Base-by-base conservation (phyloP, 2,113 vertebrate species). In the Oceanodroma tethys region DNA sequence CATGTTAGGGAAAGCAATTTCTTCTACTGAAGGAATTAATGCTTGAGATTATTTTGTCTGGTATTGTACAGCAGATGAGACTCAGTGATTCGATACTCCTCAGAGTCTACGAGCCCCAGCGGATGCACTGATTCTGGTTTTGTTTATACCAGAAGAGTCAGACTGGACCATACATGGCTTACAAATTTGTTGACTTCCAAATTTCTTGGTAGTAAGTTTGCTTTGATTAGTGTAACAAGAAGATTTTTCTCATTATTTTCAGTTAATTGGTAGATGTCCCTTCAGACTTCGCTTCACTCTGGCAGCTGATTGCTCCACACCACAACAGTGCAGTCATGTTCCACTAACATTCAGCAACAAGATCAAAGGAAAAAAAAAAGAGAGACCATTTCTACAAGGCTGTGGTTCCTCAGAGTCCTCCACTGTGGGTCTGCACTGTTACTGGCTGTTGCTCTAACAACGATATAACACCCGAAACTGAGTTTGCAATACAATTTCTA, bases 201-300 rank as follows among this genome's bases (percentile, higher is more conserved):
- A 90, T 48, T 85, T 88, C 53, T 81, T 66, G 16, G 29, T 65
- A 92, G 66, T 32, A 93, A 93, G 32, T 84, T 86, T 2, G 4
- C 60, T 91, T 89, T 96, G 63, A 94, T 96, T 58, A 70, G 32
- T 34, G 23, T 70, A 93, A 63, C 38, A 82, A 74, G 32, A 81
- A 56, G 58, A 40, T 70, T 72, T 74, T 85, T 65, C 75, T 86
- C 58, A 92, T 96, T 96, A 94, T 90, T 95, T 96, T 82, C 62
- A 90, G 65, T 91, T 96, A 95, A 97, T 96, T 85, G 45, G 38
- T 70, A 85, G 40, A 80, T 72, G 58, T 94, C 92, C 85, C 92
- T 72, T 90, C 84, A 94, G 95, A 96, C 59, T 67, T 67, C 36
- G 29, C 1, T 7, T 71, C 45, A 42, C 1, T 7, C 70, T 89